Evolutionary conservation across 2,797 vertebrate genomes (phyloP).

Genomic region (Pipistrellus pygmaeus): DNA sequence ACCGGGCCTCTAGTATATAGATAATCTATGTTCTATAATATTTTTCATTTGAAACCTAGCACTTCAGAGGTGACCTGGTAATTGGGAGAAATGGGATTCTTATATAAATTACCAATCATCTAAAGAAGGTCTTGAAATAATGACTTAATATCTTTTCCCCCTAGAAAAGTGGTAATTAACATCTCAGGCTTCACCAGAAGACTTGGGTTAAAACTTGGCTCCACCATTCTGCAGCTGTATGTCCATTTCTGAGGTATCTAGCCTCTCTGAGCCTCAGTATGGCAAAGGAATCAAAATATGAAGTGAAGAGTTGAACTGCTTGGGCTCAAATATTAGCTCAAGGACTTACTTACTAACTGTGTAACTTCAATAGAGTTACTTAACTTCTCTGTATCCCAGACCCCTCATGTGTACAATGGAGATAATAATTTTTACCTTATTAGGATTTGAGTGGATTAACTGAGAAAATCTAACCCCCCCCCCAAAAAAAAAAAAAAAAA

Average conservation of each 20-base stretch:
- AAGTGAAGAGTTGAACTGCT: background rate
- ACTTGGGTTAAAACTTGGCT: background rate
- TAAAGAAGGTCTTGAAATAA: slow-evolving; percentile 1
- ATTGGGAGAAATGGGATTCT: slow-evolving; percentile 1
- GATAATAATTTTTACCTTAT: background rate
- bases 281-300: background rate
- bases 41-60: background rate
- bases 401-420: background rate
- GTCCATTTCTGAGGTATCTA: background rate
- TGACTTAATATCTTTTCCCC: background rate
- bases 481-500: background rate
- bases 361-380: background rate
- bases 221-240: background rate
- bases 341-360: background rate
- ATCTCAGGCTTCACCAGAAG: background rate
- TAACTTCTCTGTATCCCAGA: background rate
- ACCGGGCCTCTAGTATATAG: background rate
- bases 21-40: background rate
- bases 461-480: background rate
- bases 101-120: background rate
- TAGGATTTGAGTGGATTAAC: background rate
- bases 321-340: background rate
- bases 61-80: background rate
- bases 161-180: background rate
- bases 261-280: background rate